Base-by-base conservation (phyloP, 2,113 vertebrate genomes). In the Symphodus melops region DNA sequence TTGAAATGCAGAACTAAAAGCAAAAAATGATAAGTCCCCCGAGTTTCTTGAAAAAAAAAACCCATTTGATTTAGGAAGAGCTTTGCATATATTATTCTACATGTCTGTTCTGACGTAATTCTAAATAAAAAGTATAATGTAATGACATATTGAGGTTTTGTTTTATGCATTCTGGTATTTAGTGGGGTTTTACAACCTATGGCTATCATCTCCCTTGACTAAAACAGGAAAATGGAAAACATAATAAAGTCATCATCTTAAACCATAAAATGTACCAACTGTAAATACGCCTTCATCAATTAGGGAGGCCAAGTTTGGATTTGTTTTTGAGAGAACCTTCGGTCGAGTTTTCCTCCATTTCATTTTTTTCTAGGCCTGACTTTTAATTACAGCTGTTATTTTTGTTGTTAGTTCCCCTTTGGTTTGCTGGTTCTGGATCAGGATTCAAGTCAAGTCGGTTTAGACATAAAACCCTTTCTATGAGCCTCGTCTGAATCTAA, bases 361-460 rank as follows among this genome's bases (percentile, higher is more conserved):
- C 9, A 7, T 73, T 65, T 74, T 72, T 60, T 62, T 54, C 20
- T 55, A 53, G 14, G 28, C 51, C 23, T 16, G 13, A 56, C 54
- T 80, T 56, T 76, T 77, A 84, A 84, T 87, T 86, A 71, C n/a
- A 20, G 53, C 77, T 81, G 73, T 88, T 90, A 74, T 82, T 91
- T 88, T 85, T 88, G 84, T 81, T 83, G 82, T 83, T 41, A 65
- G 72, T 63, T 68, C 67, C 49, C 48, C 66, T 81, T 77, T 87
- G 85, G 85, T 90, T 91, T 86, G 75, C 81, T 83, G 65, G 46
- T 68, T 66, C 72, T 85, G 81, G 86, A 89, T 84, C 74, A 81
- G 51, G 75, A 88, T 77, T 81, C 9, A 70, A 82, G 63, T 77
- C 39, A 62, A 68, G 62, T 58, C 79, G 62, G 76, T 82, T 91